Evolutionary conservation across 2,797 vertebrate genomes (phyloP).

Genomic region (Pangasius djambal): DNA sequence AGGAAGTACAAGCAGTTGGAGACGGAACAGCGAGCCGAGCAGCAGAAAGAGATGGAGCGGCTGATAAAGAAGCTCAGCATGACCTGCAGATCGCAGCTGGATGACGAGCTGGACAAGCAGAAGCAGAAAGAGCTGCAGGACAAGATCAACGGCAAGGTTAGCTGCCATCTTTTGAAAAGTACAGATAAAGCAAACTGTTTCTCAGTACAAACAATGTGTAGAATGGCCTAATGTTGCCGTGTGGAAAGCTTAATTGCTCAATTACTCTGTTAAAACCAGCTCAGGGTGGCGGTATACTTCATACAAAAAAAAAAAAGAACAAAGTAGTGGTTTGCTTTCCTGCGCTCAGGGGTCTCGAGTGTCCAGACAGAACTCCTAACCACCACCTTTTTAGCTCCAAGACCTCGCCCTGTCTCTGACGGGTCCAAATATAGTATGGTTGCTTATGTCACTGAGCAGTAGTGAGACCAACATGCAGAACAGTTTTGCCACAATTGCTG

Average conservation of each 20-base stretch:
- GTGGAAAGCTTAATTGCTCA: background rate
- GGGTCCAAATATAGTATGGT: background rate
- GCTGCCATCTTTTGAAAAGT: slow-evolving; percentile 28
- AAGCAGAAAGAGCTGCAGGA: slow-evolving; percentile 90
- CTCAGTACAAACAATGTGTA: background rate
- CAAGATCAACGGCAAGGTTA: slow-evolving; percentile 91
- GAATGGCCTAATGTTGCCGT: background rate
- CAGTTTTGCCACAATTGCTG: background rate
- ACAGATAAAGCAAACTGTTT: background rate
- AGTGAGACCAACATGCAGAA: background rate
- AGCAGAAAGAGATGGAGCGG: slow-evolving; percentile 92
- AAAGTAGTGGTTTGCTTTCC: background rate
- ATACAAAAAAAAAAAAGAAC: background rate
- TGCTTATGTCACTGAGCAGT: background rate
- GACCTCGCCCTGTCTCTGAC: background rate
- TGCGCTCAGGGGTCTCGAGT: background rate
- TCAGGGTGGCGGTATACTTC: background rate
- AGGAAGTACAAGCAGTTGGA: slow-evolving; percentile 95
- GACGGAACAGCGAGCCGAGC: slow-evolving; percentile 91
- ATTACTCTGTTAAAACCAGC: background rate
- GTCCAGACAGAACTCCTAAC: background rate
- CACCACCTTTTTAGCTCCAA: background rate
- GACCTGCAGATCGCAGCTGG: slow-evolving; percentile 91
- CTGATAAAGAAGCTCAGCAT: slow-evolving; percentile 93
- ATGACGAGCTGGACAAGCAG: slow-evolving; percentile 85